phyloP scores from a whole-genome alignment of 2,888 invertebrate genomes.

The Euproctis similis region DNA sequence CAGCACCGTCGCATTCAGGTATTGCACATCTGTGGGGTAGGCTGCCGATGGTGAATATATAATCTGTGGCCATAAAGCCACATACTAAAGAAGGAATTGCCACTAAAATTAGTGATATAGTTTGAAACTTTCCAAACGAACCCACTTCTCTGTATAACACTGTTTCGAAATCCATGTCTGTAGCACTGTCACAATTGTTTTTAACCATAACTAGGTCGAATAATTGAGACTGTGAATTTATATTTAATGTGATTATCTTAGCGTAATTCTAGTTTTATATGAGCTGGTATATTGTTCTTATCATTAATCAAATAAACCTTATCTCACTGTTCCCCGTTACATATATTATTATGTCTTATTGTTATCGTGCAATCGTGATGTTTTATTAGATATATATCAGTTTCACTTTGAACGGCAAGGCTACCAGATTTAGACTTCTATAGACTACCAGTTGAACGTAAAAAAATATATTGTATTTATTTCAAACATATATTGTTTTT shows the following conservation, averaged over 20 bases:
- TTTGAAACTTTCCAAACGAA: slow-evolving; percentile 55
- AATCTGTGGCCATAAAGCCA: slow-evolving; percentile 58
- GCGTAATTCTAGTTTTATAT: slow-evolving; percentile 28
- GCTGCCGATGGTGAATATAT: slow-evolving; percentile 56
- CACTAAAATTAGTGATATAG: slow-evolving; percentile 42
- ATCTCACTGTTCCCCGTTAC: slow-evolving; percentile 14
- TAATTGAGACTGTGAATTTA: slow-evolving; percentile 13
- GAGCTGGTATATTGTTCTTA: slow-evolving; percentile 18
- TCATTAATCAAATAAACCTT: slow-evolving; percentile 23
- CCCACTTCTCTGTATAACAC: slow-evolving; percentile 52
- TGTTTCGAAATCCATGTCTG: slow-evolving; percentile 41
- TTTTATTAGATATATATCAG: too few species aligned
- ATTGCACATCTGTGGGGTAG: slow-evolving; percentile 51
- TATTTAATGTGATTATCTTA: slow-evolving; percentile 19
- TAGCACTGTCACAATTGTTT: slow-evolving; percentile 30
- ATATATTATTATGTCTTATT: slow-evolving; percentile 3
- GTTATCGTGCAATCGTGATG: too few species aligned
- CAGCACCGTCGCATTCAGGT: slow-evolving; percentile 45
- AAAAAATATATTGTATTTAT: too few species aligned
- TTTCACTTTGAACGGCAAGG: too few species aligned
- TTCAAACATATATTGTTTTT: too few species aligned
- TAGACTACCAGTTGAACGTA: too few species aligned
- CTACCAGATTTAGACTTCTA: too few species aligned
- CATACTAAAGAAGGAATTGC: slow-evolving; percentile 45
- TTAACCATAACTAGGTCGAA: slow-evolving; percentile 32